phyloP scores from a whole-genome alignment of 2,888 invertebrate species.

The Norana najaformis region DNA sequence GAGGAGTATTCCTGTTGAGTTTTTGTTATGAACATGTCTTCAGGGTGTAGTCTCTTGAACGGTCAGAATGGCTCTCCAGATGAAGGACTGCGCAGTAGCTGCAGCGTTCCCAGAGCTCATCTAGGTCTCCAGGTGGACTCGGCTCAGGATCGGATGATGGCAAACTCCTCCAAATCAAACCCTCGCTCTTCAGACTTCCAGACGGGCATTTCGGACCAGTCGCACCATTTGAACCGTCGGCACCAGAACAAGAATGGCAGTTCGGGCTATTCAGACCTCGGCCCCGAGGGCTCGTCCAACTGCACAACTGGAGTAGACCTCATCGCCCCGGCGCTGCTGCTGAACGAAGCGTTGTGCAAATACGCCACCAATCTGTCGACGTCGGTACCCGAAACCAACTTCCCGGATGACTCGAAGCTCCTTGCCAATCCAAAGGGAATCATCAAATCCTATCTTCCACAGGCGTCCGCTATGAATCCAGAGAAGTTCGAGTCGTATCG shows the following conservation, averaged over 20 bases:
- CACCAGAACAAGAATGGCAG: slow-evolving; percentile 4
- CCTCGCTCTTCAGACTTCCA: slow-evolving; percentile 21
- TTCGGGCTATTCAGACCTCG: neutral
- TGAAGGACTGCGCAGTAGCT: slow-evolving; percentile 20
- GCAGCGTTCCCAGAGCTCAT: slow-evolving; percentile 17
- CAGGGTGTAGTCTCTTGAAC: slow-evolving; percentile 21
- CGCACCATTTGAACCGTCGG: slow-evolving; percentile 18
- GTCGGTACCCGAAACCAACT: slow-evolving; percentile 19
- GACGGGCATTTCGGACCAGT: neutral
- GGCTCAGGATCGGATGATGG: neutral
- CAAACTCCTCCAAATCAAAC: slow-evolving; percentile 16
- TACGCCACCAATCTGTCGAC: slow-evolving; percentile 4
- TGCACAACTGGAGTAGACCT: neutral
- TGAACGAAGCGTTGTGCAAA: slow-evolving; percentile 2
- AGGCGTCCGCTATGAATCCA: slow-evolving; percentile 35
- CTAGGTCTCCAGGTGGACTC: slow-evolving; percentile 18
- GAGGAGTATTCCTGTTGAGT: neutral
- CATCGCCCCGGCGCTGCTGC: slow-evolving; percentile 18
- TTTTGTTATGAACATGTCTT: slow-evolving; percentile 19
- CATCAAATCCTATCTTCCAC: slow-evolving; percentile 35
- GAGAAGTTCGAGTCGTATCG: slow-evolving; percentile 41
- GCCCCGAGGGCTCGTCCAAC: neutral
- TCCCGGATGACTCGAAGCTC: slow-evolving; percentile 36
- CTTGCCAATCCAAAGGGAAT: slow-evolving; percentile 38
- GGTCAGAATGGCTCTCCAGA: neutral